Evolutionary conservation across 2,888 invertebrate species (phyloP).

Genomic region (Leptopilina drosophilae): DNA sequence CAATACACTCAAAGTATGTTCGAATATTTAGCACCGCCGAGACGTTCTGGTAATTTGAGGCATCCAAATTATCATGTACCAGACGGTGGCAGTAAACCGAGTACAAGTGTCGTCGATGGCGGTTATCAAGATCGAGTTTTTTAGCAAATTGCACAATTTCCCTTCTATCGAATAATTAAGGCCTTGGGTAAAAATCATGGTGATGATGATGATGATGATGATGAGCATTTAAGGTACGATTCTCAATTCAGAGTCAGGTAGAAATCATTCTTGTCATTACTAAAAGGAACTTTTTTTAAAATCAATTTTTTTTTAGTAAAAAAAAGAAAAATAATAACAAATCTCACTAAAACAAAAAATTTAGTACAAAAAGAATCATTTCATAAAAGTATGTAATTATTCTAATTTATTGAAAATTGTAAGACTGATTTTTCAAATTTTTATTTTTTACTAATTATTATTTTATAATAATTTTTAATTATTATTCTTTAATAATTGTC

Average conservation of each 20-base stretch:
- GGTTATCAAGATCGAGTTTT: constrained; percentile 93
- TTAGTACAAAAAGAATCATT: too few relatives aligned
- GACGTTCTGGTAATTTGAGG: constrained; percentile 84
- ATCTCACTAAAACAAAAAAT: too few relatives aligned
- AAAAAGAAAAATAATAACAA: too few relatives aligned
- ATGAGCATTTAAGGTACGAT: neutral
- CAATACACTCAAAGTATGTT: constrained; percentile 96
- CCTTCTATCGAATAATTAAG: constrained; percentile 1
- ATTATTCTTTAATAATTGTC: too few relatives aligned
- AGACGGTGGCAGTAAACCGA: constrained; percentile 78
- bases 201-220: too few relatives aligned
- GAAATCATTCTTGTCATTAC: neutral
- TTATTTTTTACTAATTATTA: too few relatives aligned
- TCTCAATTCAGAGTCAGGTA: neutral
- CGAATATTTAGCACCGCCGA: constrained; percentile 90
- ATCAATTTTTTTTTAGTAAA: too few relatives aligned
- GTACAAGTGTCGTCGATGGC: constrained; percentile 84
- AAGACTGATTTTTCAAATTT: too few relatives aligned
- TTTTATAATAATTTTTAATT: too few relatives aligned
- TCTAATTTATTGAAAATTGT: too few relatives aligned
- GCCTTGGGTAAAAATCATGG: neutral
- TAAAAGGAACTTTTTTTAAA: too few relatives aligned
- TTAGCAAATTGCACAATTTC: constrained; percentile 74
- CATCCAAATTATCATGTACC: constrained; percentile 83
- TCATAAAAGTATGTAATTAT: too few relatives aligned